A percentile compares a stretch with the other conserved stretches of the same genome.
These are phyloP conservation scores for Samia ricini DNA, from an alignment of 1,140 invertebrate genomes.

Conservation along the genomic window DNA sequence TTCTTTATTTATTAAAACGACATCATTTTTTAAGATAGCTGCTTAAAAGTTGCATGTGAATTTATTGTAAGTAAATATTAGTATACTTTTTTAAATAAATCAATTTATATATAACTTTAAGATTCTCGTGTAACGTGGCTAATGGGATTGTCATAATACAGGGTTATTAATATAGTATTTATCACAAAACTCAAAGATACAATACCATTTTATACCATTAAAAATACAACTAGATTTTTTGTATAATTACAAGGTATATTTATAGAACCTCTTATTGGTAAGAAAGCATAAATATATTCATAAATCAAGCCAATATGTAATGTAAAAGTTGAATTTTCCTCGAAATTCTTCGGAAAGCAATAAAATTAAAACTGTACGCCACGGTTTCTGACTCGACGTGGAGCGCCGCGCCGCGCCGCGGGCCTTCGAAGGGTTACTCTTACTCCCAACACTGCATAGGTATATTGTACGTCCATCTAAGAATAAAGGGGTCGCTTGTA, in stretches of 20 bases:
- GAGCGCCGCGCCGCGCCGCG: conserved; percentile 31
- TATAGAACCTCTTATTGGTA: neutral
- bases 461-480: conserved; percentile 59
- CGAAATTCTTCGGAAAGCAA: conserved; percentile 53
- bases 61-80: too few species aligned
- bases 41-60: too few species aligned
- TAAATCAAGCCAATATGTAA: conserved; percentile 8
- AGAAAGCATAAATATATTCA: neutral
- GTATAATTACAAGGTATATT: neutral
- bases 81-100: too few species aligned
- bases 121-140: too few species aligned
- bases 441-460: neutral
- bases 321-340: conserved; percentile 26
- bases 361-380: conserved; percentile 53
- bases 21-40: too few species aligned
- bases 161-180: too few species aligned
- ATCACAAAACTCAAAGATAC: too few species aligned
- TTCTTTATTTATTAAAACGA: too few species aligned
- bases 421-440: conserved; percentile 57
- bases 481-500: conserved; percentile 50
- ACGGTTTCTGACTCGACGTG: conserved; percentile 39
- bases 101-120: too few species aligned
- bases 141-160: too few species aligned
- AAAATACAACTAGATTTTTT: too few species aligned
- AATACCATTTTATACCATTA: too few species aligned